Percentiles rank a stretch among this genome's conserved stretches.
Conservation (phyloP, 2,888 invertebrate species). For the Nesidiocoris tenuis region DNA sequence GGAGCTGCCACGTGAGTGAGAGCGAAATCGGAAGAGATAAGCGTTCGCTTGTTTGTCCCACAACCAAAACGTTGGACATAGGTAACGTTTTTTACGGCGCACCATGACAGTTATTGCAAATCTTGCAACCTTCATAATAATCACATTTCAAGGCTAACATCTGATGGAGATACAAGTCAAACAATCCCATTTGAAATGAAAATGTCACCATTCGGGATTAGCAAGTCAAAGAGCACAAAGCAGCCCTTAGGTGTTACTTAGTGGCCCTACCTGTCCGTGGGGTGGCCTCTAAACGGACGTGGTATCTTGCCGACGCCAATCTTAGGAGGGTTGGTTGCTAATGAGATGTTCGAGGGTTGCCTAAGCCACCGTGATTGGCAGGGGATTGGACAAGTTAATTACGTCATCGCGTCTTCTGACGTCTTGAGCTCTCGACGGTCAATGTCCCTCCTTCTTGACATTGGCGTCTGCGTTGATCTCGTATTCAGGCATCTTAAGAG, state of each 20-base stretch:
- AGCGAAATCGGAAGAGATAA: no score
- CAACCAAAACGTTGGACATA: no score
- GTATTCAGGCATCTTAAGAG: not conserved
- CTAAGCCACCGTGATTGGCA: slow-evolving; percentile 21
- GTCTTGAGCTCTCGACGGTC: slow-evolving; percentile 42
- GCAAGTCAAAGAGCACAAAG: slow-evolving; percentile 35
- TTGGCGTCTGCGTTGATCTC: not conserved
- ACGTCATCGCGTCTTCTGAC: slow-evolving; percentile 39
- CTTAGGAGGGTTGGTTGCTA: slow-evolving; percentile 32
- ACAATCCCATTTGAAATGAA: slow-evolving; percentile 7
- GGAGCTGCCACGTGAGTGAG: no score
- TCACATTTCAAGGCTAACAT: no score
- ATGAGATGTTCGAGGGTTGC: slow-evolving; percentile 28
- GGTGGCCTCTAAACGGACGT: not conserved
- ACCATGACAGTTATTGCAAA: no score
- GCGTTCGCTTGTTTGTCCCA: no score
- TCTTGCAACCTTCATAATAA: no score
- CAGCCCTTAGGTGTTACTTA: slow-evolving; percentile 32
- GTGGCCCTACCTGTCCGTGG: slow-evolving; percentile 39
- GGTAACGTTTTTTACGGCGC: no score
- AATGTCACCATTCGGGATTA: slow-evolving; percentile 26
- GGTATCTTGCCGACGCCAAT: slow-evolving; percentile 21
- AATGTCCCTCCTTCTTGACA: slow-evolving; percentile 3
- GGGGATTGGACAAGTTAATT: slow-evolving; percentile 42
- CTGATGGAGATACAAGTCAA: no score